A percentile compares a stretch with the other conserved stretches of the same genome.
These are phyloP conservation scores for Numida meleagris DNA, from an alignment of 2,113 vertebrate species.

Conservation along the genomic window DNA sequence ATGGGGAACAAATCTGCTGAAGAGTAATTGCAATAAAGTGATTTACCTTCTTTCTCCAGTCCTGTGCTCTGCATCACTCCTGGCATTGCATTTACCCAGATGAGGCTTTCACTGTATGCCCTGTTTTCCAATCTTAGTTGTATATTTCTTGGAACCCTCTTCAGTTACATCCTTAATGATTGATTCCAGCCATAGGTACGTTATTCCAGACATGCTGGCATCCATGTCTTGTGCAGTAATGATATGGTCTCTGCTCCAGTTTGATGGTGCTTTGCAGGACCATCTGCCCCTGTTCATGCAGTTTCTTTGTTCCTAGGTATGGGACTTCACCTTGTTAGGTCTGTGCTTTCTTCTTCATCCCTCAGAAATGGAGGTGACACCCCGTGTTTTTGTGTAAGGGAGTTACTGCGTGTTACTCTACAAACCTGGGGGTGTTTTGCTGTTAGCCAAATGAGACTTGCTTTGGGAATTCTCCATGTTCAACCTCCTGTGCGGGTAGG, in stretches of 20 bases:
- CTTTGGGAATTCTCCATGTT: neutral
- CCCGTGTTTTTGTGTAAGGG: neutral
- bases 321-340: neutral
- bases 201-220: neutral
- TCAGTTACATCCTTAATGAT: neutral
- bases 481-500: neutral
- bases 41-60: neutral
- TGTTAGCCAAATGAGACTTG: neutral
- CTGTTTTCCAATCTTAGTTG: neutral
- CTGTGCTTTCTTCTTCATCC: neutral
- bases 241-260: neutral
- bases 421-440: neutral
- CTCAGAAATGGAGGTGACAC: neutral
- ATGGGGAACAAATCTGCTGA: neutral
- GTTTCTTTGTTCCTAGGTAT: neutral
- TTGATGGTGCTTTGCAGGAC: fast-evolving
- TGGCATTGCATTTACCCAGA: neutral
- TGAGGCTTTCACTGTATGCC: fast-evolving
- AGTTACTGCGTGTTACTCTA: neutral
- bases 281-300: fast-evolving
- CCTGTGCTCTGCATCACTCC: fast-evolving
- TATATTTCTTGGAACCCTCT: neutral
- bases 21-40: neutral
- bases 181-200: neutral
- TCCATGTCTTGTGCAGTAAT: neutral